Evolutionary conservation across 1,140 invertebrate species (phyloP), one percentile per base, ranked within the genome.

Genomic region (Drosophila sturtevanti): DNA sequence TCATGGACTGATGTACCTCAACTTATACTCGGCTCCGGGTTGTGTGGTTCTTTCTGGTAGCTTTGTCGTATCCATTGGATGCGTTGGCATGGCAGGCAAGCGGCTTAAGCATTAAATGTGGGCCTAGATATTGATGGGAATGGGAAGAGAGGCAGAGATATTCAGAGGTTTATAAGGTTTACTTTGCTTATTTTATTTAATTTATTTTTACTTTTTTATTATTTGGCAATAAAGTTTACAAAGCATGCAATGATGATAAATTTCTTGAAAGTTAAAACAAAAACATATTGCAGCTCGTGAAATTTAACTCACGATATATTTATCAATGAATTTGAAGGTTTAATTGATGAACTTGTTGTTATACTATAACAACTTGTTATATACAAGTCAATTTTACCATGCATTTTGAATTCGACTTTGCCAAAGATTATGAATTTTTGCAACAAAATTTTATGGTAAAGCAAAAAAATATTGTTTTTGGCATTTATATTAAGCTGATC

Each of bases 401-500:
- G 3, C 54, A 31, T n/a, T 14, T 56, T 56, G 7, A 58, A 16
- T 16, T 10, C 10, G 18, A 48, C 41, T 48, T 48, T 48, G 41
- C 9, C 41, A 18, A 48, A 48, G 41, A 48, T 21, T 11, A 21
- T 48, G 4, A 11, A 21, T 48, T 21, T 21, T 48, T 9, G 41
- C 14, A 44, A 18, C 1, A 44, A 44, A 21, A 48, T 31, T 31
- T 31, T 3, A 48, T 1, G 16, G 18, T 1, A 18, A 48, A 9
- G 18, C 18, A 11, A 18, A 18, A 48, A 21, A 6, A 18, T 21
- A 18, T 48, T 48, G 41, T 48, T 48, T 48, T 48, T 21, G 41
- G 41, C 41, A 59, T 69, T 69, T 59, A 59, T 81, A 44, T 66
- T 72, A 68, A 79, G 76, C 72, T 69, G 27, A 63, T 69, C 48